These are phyloP conservation scores for Oreortyx pictus DNA, from an alignment of 2,797 vertebrate species.

Conservation along the genomic window DNA sequence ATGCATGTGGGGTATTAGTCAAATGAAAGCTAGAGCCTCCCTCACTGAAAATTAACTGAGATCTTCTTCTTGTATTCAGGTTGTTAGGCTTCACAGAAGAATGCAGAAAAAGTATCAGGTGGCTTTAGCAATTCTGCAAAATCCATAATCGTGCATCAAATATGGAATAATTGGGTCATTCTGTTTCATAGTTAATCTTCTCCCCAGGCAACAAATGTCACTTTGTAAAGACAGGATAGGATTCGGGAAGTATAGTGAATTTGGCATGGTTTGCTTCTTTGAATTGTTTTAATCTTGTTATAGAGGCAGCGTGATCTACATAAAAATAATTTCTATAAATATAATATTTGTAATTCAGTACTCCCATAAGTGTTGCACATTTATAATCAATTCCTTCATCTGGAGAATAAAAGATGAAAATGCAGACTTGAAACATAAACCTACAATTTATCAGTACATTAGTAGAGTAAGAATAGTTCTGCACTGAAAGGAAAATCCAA, in stretches of 20 bases:
- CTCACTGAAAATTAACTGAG: not conserved
- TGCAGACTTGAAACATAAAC: not conserved
- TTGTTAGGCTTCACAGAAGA: not conserved
- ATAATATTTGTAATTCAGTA: not conserved
- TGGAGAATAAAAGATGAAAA: slow-evolving; percentile 12
- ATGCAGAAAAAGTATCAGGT: not conserved
- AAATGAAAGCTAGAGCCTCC: slow-evolving; percentile 10
- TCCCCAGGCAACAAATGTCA: not conserved
- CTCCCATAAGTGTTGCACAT: not conserved
- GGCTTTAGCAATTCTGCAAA: slow-evolving; percentile 17
- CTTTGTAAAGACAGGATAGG: not conserved
- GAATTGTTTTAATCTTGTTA: not conserved
- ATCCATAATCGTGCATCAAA: not conserved
- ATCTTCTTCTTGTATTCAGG: not conserved
- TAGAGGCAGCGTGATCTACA: not conserved
- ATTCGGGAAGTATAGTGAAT: not conserved
- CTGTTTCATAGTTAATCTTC: not conserved
- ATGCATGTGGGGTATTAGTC: not conserved
- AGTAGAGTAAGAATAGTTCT: slow-evolving; percentile 15
- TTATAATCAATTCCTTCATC: not conserved
- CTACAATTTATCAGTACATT: not conserved
- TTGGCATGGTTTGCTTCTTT: slow-evolving; percentile 12
- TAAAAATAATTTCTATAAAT: not conserved
- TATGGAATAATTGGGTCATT: slow-evolving; percentile 26
- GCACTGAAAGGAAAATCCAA: not conserved